phyloP scores from a whole-genome alignment of 2,888 invertebrate species.

The Ichneumoninae sp. region DNA sequence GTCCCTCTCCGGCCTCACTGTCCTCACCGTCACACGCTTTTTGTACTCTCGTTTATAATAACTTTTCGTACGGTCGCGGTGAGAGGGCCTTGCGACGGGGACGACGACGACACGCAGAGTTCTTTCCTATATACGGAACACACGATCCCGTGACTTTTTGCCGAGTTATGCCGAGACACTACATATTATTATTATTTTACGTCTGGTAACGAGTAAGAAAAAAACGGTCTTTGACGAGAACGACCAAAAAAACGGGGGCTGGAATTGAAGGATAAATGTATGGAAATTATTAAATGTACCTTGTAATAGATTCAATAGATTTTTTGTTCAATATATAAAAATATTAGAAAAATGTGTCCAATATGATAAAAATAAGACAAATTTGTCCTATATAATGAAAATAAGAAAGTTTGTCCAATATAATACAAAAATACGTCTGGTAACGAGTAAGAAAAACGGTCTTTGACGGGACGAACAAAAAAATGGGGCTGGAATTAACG shows the following conservation, averaged over 20 bases:
- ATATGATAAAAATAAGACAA: background rate
- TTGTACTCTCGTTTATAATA: conserved; percentile 58
- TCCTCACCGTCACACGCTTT: conserved; percentile 56
- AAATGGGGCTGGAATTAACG: background rate
- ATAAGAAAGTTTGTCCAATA: background rate
- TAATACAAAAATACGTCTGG: background rate
- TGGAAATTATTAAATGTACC: background rate
- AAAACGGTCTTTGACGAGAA: background rate
- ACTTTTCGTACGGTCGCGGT: conserved; percentile 44
- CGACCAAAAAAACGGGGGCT: background rate
- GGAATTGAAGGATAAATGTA: background rate
- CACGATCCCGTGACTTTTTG: background rate
- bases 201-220: background rate
- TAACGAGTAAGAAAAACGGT: background rate
- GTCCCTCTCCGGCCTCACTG: conserved; percentile 10
- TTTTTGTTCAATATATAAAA: background rate
- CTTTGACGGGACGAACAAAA: background rate
- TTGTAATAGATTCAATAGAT: background rate
- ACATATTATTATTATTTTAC: conserved; percentile 36
- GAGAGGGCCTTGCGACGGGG: background rate
- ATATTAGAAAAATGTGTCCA: no score
- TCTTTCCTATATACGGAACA: conserved; percentile 33
- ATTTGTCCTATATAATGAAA: background rate
- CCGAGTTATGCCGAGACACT: conserved; percentile 18
- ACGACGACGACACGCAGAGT: conserved; percentile 54